Conservation (phyloP, 2,888 invertebrate species). For the Dioctria linearis region DNA sequence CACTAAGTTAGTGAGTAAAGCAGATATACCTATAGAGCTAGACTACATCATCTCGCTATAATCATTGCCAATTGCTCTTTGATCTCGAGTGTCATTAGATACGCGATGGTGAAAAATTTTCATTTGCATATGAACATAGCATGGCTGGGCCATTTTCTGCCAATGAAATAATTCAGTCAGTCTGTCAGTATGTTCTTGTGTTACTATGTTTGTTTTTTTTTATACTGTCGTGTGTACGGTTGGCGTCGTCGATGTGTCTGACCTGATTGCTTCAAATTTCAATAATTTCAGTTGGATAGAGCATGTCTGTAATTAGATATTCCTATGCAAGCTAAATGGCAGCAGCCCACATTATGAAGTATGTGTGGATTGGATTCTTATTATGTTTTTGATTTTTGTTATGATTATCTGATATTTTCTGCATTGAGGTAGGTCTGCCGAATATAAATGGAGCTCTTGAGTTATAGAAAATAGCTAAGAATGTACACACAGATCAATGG, state of each 20-base stretch:
- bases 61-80: not conserved
- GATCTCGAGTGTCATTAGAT: constrained; percentile 10
- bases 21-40: too few relatives aligned
- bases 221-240: not conserved
- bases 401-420: not conserved
- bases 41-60: too few relatives aligned
- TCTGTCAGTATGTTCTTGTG: not conserved
- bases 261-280: constrained; percentile 39
- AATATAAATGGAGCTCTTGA: too few relatives aligned
- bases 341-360: constrained; percentile 10
- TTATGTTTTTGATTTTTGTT: not conserved
- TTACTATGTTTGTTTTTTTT: too few relatives aligned
- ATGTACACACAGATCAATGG: too few relatives aligned
- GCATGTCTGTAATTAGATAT: constrained; percentile 37
- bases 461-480: too few relatives aligned
- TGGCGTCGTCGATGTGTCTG: constrained; percentile 23
- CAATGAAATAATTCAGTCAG: too few relatives aligned
- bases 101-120: constrained; percentile 6
- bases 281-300: constrained; percentile 19
- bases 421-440: constrained; percentile 1
- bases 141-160: not conserved
- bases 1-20: too few relatives aligned
- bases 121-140: not conserved
- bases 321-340: constrained; percentile 11
- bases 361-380: constrained; percentile 11